A percentile compares a stretch with the other conserved stretches of the same genome.
Conservation (phyloP, 2,888 invertebrate genomes). For the Automeris io region DNA sequence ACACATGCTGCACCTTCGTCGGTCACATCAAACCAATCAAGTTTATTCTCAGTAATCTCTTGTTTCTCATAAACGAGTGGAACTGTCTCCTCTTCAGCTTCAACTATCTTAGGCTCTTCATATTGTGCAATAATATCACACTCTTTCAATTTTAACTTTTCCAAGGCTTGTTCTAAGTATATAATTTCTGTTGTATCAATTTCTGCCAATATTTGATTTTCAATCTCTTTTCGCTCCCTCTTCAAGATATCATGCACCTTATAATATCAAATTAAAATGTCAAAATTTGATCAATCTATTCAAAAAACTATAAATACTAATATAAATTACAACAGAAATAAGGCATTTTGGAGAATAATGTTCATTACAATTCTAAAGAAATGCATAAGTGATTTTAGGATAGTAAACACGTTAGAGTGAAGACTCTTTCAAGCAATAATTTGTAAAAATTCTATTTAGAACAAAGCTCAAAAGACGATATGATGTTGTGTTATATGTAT, state of each 20-base stretch:
- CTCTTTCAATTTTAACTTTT: constrained; percentile 78
- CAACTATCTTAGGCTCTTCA: constrained; percentile 27
- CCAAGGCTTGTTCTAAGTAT: constrained; percentile 90
- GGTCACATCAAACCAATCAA: constrained; percentile 63
- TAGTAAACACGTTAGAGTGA: no score
- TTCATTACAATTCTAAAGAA: no score
- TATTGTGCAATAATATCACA: constrained; percentile 37
- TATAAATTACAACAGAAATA: no score
- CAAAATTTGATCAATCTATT: background rate
- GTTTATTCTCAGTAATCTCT: constrained; percentile 42
- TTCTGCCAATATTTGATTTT: constrained; percentile 79
- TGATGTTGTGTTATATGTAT: no score
- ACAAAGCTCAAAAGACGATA: no score
- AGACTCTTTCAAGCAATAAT: no score
- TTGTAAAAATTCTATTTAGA: no score
- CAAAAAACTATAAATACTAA: no score
- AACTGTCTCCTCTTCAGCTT: constrained; percentile 29
- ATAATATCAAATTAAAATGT: background rate
- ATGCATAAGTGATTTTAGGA: no score
- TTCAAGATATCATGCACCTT: constrained; percentile 83
- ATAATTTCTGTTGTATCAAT: constrained; percentile 88
- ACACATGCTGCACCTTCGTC: constrained; percentile 57
- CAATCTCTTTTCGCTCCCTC: constrained; percentile 83
- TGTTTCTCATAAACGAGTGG: constrained; percentile 49
- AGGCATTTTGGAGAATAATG: no score